Evolutionary conservation across 2,888 invertebrate species (phyloP).

Genomic region (Plusia festucae): DNA sequence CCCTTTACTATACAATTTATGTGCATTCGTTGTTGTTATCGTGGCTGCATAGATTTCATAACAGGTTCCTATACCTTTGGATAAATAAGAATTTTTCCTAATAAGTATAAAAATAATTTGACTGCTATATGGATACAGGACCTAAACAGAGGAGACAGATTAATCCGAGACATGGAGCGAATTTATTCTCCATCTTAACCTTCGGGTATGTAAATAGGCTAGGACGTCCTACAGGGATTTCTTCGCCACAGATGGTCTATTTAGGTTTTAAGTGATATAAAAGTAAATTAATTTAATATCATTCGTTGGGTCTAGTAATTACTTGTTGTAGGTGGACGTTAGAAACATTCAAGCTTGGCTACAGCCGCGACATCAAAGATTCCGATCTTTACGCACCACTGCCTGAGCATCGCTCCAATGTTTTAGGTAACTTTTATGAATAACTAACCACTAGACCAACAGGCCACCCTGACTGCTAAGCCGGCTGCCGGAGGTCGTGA

Average conservation of each 20-base stretch:
- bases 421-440: slow-evolving; percentile 70
- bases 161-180: slow-evolving; percentile 88
- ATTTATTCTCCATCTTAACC: slow-evolving; percentile 86
- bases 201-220: slow-evolving; percentile 83
- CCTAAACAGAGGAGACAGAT: slow-evolving; percentile 77
- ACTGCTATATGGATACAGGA: slow-evolving; percentile 79
- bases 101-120: slow-evolving; percentile 8
- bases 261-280: not conserved
- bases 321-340: slow-evolving; percentile 90
- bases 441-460: not conserved
- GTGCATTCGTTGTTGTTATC: not conserved
- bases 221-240: not conserved
- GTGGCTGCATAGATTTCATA: slow-evolving; percentile 35
- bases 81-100: not conserved
- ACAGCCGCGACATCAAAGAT: slow-evolving; percentile 91
- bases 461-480: too few relatives aligned
- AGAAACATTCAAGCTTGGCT: slow-evolving; percentile 92
- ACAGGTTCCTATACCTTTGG: not conserved
- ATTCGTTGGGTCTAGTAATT: not conserved
- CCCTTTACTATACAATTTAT: too few relatives aligned
- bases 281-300: not conserved
- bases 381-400: slow-evolving; percentile 91
- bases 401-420: slow-evolving; percentile 91
- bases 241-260: not conserved
- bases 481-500: too few relatives aligned